Evolutionary conservation across 1,140 invertebrate genomes (phyloP), one percentile per base, ranked within the genome.

Genomic region (Hyphantria cunea): DNA sequence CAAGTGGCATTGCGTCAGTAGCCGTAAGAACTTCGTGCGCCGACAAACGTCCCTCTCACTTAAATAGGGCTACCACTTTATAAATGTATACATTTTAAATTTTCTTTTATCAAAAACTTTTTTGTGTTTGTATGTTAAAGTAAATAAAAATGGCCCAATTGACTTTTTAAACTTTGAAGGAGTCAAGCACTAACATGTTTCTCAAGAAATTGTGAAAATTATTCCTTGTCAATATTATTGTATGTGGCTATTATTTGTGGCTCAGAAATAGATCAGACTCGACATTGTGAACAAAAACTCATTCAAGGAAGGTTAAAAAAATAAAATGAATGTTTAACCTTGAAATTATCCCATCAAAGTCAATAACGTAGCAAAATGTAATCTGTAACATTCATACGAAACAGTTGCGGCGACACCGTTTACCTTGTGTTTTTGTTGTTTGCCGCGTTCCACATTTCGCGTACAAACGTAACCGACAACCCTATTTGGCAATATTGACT

Each of bases 1-100:
- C 76, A 83, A 76, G 74, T 81, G 78, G 66, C 68, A 70, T 84
- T 86, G 81, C 81, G 78, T 81, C 81, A 84, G 71, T 66, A 67
- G 65, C 64, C 61, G 73, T 78, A 78, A 76, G 67, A 70, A 62
- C 65, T 58, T 49, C 48, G 55, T 45, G 55, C 55, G 55, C 55
- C 55, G 48, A 39, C 42, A 54, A 25, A 66, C 62, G 67, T 68
- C 69, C 78, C 80, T 79, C 74, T 77, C 74, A 79, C 76, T 83
- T 74, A 61, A 70, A 52, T 66, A 74, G 74, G 72, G 72, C 54
- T 72, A 68, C 55, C 61, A 31, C 55, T 55, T 4, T n/a, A 33
- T 14, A 55, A 34, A 33, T 25, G n/a, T n/a, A n/a, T n/a, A n/a
- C n/a, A n/a, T n/a, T n/a, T n/a, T n/a, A n/a, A n/a, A n/a, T n/a